Evolutionary conservation across 2,113 vertebrate species (phyloP).

Genomic region (Sander lucioperca): DNA sequence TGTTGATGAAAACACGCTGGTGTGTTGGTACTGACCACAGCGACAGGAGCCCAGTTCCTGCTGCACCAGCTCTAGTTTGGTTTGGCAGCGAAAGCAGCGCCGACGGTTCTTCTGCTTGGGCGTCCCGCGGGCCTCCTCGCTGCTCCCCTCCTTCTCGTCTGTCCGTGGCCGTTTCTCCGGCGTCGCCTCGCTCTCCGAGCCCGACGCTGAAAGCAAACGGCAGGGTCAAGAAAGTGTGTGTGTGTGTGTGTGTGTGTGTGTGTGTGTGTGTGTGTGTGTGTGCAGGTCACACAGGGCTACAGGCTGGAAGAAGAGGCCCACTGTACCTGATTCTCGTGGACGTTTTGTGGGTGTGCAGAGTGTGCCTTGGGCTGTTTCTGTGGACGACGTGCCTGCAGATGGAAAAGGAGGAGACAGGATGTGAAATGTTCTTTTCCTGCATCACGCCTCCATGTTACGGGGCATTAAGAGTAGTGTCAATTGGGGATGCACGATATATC

Average conservation of each 20-base stretch:
- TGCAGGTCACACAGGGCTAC: fast-evolving
- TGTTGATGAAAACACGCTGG: too few species aligned
- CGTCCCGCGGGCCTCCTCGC: conserved; percentile 81
- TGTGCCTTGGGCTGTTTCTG: conserved; percentile 91
- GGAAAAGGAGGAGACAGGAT: conserved; percentile 3
- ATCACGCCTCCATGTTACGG: too few species aligned
- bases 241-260: too few species aligned
- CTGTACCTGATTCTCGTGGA: conserved; percentile 91
- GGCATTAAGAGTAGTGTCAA: too few species aligned
- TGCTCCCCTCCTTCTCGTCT: conserved; percentile 79
- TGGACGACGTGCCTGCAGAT: conserved; percentile 90
- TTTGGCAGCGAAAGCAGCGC: conserved; percentile 96
- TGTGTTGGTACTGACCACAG: conserved; percentile 87
- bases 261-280: too few species aligned
- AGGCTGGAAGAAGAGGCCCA: background rate
- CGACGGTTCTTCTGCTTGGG: conserved; percentile 96
- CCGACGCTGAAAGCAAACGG: conserved; percentile 82
- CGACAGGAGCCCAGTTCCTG: conserved; percentile 96
- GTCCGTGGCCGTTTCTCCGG: conserved; percentile 91
- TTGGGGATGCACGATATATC: too few species aligned
- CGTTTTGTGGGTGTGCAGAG: conserved; percentile 93
- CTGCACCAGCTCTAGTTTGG: conserved; percentile 96
- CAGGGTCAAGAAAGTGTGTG: background rate
- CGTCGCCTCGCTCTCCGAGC: conserved; percentile 89
- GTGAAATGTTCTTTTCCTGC: conserved; percentile 8